Evolutionary conservation across 2,888 invertebrate genomes (phyloP).

Genomic region (Conchocele bisecta): DNA sequence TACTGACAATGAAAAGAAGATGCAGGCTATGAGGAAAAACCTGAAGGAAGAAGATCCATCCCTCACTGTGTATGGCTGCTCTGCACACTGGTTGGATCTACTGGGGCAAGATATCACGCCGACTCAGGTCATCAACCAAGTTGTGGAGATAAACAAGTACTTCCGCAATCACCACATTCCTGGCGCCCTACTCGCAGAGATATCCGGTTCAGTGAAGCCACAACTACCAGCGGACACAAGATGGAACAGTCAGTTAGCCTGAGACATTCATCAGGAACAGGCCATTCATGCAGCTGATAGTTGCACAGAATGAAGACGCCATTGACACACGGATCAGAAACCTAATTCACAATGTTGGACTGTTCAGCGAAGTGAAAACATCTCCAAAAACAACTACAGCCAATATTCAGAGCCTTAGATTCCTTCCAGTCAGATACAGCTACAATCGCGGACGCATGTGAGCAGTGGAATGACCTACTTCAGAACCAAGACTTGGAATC

Average conservation of each 20-base stretch:
- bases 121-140: constrained; percentile 23
- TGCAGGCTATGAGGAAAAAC: constrained; percentile 14
- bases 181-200: constrained; percentile 18
- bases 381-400: constrained; percentile 22
- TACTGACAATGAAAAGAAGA: constrained; percentile 47
- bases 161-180: constrained; percentile 41
- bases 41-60: constrained; percentile 3
- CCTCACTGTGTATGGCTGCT: constrained; percentile 29
- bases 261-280: constrained; percentile 30
- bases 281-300: constrained; percentile 26
- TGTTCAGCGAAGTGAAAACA: constrained; percentile 37
- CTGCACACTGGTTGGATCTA: constrained; percentile 37
- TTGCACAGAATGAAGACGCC: constrained; percentile 35
- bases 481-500: constrained; percentile 10
- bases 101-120: constrained; percentile 39
- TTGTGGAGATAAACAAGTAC: constrained; percentile 39
- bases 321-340: constrained; percentile 32
- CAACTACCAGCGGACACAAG: constrained; percentile 19
- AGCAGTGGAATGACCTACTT: constrained; percentile 23
- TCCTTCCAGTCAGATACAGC: constrained; percentile 22
- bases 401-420: constrained; percentile 21
- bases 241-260: constrained; percentile 36
- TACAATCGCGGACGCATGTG: constrained; percentile 43
- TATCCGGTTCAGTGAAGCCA: constrained; percentile 20
- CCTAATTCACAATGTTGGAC: constrained; percentile 40